Evolutionary conservation across 2,888 invertebrate genomes (phyloP), one percentile per base, ranked within the genome.

Genomic region (Drosophila gaucha): DNA sequence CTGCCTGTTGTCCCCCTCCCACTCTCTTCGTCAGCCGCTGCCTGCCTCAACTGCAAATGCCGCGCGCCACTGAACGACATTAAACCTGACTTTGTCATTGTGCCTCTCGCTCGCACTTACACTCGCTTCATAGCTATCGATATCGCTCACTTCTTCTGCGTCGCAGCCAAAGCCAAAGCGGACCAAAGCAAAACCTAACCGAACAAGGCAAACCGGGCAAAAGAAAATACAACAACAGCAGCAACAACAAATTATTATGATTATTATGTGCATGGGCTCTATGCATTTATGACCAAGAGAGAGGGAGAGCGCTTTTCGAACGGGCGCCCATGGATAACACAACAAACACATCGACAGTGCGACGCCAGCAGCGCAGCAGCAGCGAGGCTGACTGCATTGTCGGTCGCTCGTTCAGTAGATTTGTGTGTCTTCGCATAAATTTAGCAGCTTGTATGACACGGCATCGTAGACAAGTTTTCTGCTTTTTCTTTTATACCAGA

Each of bases 391-490:
- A 56, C 76, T 60, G 72, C 72, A 76, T 66, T 86, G 68, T 86
- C 73, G 79, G 88, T 85, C 74, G 78, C 75, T 89, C 90, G 87
- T 90, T 90, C 90, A 90, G 77, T 90, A 84, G 89, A 89, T 89
- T 90, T 90, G 82, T 90, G 89, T 90, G 90, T 80, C 89, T 90
- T 90, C 83, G 90, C 90, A 90, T 90, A 89, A 89, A 89, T 90
- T 90, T 88, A 89, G 80, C 87, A 80, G 78, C 88, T 84, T 80
- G 85, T 78, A 71, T 75, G 80, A 83, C 75, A 78, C 64, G 78
- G 63, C 84, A 58, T 80, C 46, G 72, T 77, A 80, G 80, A 86
- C 80, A 83, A 75, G 84, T 83, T 75, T 86, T 78, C 70, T 56
- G 35, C 16, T 31, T 35, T 28, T 38, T 63, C 54, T 58, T 60